phyloP scores from a whole-genome alignment of 64 coral and sea anemone species.

The Dendronephthya gigantea region DNA sequence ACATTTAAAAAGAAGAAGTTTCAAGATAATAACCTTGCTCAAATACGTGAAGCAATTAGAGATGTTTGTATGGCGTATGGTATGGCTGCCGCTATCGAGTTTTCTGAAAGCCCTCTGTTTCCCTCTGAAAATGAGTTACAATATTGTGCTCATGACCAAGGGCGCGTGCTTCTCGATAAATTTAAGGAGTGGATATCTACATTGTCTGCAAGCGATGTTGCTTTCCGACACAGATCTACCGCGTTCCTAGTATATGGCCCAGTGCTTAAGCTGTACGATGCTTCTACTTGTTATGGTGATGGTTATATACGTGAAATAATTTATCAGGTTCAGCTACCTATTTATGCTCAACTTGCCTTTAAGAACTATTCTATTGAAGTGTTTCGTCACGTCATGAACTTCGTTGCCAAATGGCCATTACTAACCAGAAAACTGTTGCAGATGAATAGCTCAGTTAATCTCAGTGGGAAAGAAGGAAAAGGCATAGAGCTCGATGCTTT shows the following conservation, averaged over 20 bases:
- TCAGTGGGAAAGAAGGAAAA: background rate
- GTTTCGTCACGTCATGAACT: background rate
- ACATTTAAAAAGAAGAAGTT: background rate
- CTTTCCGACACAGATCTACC: background rate
- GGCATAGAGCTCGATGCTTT: background rate
- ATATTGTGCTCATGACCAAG: background rate
- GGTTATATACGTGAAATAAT: background rate
- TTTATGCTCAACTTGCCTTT: background rate
- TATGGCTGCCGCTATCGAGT: background rate
- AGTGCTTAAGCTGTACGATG: background rate
- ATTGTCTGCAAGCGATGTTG: background rate
- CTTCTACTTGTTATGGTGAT: background rate
- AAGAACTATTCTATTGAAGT: background rate
- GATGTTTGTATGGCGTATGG: background rate
- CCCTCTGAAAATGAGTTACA: background rate
- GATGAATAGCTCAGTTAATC: no score
- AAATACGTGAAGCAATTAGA: background rate
- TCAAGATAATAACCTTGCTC: background rate
- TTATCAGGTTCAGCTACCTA: background rate
- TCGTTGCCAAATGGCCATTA: background rate
- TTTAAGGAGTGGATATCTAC: background rate
- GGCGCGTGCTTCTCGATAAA: background rate
- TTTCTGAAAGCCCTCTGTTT: background rate
- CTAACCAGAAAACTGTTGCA: background rate
- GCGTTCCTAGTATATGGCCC: background rate